A percentile compares a stretch with the other conserved stretches of the same genome.
These are phyloP conservation scores for Agriopis marginaria DNA, from an alignment of 2,888 invertebrate genomes.

Conservation along the genomic window DNA sequence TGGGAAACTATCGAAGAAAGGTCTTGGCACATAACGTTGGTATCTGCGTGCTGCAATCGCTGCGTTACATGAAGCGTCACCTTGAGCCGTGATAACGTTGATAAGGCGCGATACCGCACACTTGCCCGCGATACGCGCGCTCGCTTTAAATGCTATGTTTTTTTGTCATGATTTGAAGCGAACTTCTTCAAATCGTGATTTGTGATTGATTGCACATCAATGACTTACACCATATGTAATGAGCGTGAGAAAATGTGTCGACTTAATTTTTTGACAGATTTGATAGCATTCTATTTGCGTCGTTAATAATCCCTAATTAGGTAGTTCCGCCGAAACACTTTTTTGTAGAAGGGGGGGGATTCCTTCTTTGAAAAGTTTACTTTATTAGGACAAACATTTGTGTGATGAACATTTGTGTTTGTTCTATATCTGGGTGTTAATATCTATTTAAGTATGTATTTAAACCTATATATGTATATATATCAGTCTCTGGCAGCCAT, in stretches of 20 bases:
- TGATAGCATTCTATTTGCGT: background rate
- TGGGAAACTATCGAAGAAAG: conserved; percentile 52
- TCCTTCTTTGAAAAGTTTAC: too few species aligned
- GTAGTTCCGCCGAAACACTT: too few species aligned
- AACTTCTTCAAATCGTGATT: conserved; percentile 31
- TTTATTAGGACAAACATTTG: too few species aligned
- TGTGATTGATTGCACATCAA: conserved; percentile 19
- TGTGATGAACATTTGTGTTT: too few species aligned
- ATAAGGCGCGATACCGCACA: conserved; percentile 64
- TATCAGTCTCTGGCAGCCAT: too few species aligned
- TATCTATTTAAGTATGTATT: too few species aligned
- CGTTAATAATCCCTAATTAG: background rate
- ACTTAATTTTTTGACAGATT: conserved; percentile 4
- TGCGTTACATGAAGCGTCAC: conserved; percentile 76
- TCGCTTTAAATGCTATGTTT: conserved; percentile 33
- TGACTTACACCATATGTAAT: conserved; percentile 13
- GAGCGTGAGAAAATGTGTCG: conserved; percentile 17
- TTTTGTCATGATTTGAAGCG: conserved; percentile 38
- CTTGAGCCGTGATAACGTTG: conserved; percentile 80
- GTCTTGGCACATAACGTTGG: conserved; percentile 57
- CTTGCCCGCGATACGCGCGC: conserved; percentile 46
- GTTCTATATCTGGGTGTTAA: too few species aligned
- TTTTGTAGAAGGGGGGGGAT: background rate
- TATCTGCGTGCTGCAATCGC: conserved; percentile 72
- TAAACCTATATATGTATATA: too few species aligned